Conservation (phyloP, 2,888 invertebrate genomes). For the Ophraella communa region DNA sequence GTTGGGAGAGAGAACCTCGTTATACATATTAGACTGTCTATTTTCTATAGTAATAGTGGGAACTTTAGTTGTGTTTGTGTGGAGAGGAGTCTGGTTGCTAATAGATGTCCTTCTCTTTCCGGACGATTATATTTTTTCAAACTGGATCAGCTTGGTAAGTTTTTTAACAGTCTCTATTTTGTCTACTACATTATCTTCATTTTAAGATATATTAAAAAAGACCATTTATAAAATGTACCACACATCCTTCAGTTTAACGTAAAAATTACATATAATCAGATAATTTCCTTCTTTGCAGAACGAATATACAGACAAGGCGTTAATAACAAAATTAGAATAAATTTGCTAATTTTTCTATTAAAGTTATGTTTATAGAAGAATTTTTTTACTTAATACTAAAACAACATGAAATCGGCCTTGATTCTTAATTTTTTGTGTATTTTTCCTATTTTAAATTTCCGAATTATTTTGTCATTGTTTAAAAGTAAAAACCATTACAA, state of each 20-base stretch:
- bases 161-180: neutral
- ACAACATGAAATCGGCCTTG: neutral
- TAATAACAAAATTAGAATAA: neutral
- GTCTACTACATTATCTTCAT: too few species aligned
- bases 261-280: neutral
- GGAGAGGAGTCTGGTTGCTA: slow-evolving; percentile 86
- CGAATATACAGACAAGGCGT: neutral
- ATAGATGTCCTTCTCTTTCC: slow-evolving; percentile 83
- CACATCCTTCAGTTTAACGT: neutral
- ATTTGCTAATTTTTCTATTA: neutral
- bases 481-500: too few species aligned
- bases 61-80: slow-evolving; percentile 84
- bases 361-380: neutral
- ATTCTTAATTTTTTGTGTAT: neutral
- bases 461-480: too few species aligned
- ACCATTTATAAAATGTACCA: neutral
- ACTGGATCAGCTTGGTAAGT: slow-evolving; percentile 83
- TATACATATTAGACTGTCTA: slow-evolving; percentile 83
- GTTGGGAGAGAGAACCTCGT: slow-evolving; percentile 72
- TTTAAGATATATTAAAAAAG: too few species aligned
- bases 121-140: slow-evolving; percentile 70
- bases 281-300: neutral
- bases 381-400: neutral
- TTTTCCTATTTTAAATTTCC: neutral
- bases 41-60: slow-evolving; percentile 87